Evolutionary conservation across 2,797 vertebrate genomes (phyloP).

Genomic region (Sardinella longiceps): DNA sequence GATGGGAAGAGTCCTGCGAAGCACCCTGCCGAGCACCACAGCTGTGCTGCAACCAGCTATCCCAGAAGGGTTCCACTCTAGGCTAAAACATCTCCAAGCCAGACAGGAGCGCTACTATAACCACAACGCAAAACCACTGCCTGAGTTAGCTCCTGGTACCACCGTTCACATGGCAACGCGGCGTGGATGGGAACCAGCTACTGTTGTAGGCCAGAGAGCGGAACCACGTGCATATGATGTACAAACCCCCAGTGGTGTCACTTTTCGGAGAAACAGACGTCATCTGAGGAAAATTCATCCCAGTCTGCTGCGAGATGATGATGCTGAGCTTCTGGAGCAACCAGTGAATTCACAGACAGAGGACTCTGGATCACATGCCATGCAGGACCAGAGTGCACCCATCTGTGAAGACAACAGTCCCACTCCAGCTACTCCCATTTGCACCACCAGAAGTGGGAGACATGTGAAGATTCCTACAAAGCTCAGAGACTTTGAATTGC

Average conservation of each 20-base stretch:
- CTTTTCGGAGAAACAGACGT: conserved; percentile 18
- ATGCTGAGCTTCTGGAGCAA: no score
- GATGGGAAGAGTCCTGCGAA: conserved; percentile 18
- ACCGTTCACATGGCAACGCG: conserved; percentile 25
- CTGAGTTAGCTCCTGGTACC: conserved; percentile 15
- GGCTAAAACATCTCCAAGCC: background rate
- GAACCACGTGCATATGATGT: conserved; percentile 13
- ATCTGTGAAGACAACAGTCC: background rate
- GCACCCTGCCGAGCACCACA: background rate
- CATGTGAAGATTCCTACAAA: no score
- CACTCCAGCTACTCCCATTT: background rate
- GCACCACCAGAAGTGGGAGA: no score
- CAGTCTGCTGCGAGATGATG: background rate
- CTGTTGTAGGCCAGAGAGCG: background rate
- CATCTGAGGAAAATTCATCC: conserved; percentile 35
- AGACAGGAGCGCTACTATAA: conserved; percentile 19
- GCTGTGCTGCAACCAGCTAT: conserved; percentile 28
- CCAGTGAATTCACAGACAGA: no score
- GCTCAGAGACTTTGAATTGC: no score
- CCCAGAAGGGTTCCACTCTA: background rate
- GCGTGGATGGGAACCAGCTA: conserved; percentile 28
- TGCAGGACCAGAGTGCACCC: no score
- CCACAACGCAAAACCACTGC: conserved; percentile 11
- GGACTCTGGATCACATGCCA: no score
- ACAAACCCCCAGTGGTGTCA: conserved; percentile 1